Conservation (phyloP, 1,140 invertebrate genomes). For the Melanaphis sacchari region DNA sequence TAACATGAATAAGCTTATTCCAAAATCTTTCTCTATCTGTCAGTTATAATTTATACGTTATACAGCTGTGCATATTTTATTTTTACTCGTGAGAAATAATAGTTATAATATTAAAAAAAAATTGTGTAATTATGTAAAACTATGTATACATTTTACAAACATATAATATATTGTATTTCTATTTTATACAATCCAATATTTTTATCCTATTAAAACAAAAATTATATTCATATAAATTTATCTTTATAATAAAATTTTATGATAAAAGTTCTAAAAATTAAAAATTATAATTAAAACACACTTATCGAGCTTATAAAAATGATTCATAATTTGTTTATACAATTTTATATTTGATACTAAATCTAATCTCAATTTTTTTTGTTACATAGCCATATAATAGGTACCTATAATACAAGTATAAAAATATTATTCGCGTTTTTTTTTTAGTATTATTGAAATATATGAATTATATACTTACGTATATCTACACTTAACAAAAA, state of each 20-base stretch:
- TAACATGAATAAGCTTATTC: slow-evolving; percentile 14
- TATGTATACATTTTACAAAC: neutral
- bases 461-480: neutral
- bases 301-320: neutral
- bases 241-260: too few species aligned
- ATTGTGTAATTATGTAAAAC: neutral
- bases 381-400: neutral
- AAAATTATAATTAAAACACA: neutral
- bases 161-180: neutral
- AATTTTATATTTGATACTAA: neutral
- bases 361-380: neutral
- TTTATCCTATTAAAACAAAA: neutral
- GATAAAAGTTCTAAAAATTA: too few species aligned
- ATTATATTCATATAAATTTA: too few species aligned
- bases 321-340: neutral
- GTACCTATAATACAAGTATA: neutral
- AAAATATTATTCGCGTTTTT: neutral
- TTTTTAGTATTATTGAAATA: neutral
- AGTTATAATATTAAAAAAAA: neutral
- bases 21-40: slow-evolving; percentile 26
- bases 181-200: neutral
- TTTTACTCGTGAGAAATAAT: neutral
- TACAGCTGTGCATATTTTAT: neutral
- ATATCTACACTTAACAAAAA: neutral
- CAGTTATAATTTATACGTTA: slow-evolving; percentile 8